These are phyloP conservation scores for Pimpla rufipes DNA, from an alignment of 2,888 invertebrate genomes.

Conservation along the genomic window DNA sequence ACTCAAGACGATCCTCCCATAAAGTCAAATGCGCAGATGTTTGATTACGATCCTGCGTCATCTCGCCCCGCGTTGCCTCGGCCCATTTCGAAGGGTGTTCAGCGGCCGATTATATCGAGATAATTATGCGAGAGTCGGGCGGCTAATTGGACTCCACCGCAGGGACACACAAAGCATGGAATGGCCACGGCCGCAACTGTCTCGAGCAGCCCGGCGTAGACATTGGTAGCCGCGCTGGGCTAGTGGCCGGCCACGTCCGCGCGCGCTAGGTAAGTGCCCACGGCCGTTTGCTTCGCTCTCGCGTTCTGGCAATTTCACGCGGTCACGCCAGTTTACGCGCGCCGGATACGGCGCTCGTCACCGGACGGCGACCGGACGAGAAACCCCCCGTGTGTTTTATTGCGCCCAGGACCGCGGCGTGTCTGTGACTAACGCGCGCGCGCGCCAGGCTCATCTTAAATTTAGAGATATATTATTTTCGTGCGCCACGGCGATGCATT, in stretches of 20 bases:
- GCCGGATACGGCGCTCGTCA: conserved; percentile 64
- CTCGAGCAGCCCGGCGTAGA: conserved; percentile 55
- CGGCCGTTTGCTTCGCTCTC: conserved; percentile 44
- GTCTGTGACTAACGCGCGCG: conserved; percentile 39
- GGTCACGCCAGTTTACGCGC: conserved; percentile 44
- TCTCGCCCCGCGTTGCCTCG: background rate
- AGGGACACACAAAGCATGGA: conserved; percentile 61
- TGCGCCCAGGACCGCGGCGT: conserved; percentile 34
- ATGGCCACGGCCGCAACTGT: conserved; percentile 59
- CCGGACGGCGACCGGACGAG: conserved; percentile 49
- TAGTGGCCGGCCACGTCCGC: conserved; percentile 30
- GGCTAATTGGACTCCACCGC: conserved; percentile 67
- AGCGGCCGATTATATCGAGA: conserved; percentile 64
- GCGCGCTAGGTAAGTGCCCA: conserved; percentile 41
- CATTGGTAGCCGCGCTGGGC: background rate
- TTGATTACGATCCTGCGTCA: background rate
- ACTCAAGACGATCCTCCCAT: too few relatives aligned
- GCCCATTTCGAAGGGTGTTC: conserved; percentile 53
- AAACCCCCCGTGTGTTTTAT: conserved; percentile 54
- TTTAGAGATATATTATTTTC: conserved; percentile 65
- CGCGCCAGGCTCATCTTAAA: conserved; percentile 54
- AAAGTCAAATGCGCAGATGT: too few relatives aligned
- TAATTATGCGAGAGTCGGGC: conserved; percentile 65
- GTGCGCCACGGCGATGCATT: conserved; percentile 42
- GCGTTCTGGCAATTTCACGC: conserved; percentile 64